Conservation (phyloP, 2,113 vertebrate genomes). For the Dipodomys merriami region DNA sequence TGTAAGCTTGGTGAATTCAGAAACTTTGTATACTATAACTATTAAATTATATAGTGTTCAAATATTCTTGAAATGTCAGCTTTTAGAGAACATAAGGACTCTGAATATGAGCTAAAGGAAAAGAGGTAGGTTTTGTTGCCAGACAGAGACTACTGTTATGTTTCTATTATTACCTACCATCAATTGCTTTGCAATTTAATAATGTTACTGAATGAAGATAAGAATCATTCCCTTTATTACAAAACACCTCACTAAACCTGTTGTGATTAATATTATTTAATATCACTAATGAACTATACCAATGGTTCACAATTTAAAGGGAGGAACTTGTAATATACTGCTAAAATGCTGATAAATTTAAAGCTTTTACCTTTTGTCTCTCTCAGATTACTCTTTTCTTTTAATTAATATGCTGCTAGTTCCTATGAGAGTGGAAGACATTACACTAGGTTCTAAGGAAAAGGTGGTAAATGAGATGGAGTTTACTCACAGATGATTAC, state of each 20-base stretch:
- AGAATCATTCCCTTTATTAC: neutral
- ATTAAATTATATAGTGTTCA: no score
- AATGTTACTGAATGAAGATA: neutral
- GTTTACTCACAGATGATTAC: neutral
- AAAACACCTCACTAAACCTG: neutral
- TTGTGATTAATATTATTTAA: neutral
- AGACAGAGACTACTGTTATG: neutral
- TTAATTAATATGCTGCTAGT: neutral
- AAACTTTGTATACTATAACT: neutral
- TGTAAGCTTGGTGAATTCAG: neutral
- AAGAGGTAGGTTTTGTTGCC: neutral
- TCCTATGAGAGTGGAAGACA: neutral
- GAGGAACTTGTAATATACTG: no score
- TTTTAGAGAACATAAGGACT: neutral
- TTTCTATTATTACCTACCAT: neutral
- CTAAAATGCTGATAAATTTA: neutral
- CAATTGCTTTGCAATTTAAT: neutral
- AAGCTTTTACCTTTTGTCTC: neutral
- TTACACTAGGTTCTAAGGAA: neutral
- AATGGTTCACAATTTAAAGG: neutral
- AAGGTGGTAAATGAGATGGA: no score
- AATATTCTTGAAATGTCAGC: no score
- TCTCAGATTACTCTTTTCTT: neutral
- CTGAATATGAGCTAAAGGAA: constrained; percentile 1
- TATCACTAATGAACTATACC: neutral